Conservation (phyloP, 2,888 invertebrate genomes). For the Tridacna crocea region DNA sequence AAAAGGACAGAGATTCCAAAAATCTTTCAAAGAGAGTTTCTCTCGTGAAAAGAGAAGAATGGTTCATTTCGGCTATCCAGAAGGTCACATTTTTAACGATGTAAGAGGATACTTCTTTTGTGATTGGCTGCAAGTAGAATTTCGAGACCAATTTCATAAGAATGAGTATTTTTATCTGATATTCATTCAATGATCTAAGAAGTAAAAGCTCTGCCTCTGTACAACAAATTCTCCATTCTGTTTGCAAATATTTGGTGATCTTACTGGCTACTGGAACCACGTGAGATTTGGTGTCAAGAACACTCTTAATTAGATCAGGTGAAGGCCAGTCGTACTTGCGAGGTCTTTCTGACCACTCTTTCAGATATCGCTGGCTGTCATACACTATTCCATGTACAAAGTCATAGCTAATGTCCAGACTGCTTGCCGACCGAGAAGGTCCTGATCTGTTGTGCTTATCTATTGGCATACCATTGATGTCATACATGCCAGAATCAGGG, state of each 20-base stretch:
- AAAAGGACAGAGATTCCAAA: neutral
- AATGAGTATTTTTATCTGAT: neutral
- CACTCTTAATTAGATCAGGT: neutral
- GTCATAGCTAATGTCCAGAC: neutral
- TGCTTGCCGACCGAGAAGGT: neutral
- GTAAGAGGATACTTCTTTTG: neutral
- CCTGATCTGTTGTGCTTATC: neutral
- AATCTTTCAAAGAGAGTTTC: neutral
- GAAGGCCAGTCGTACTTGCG: neutral
- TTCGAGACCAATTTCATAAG: neutral
- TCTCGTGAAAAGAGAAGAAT: neutral
- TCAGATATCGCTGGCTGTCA: neutral
- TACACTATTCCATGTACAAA: neutral
- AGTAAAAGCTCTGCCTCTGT: conserved; percentile 3
- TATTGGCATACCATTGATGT: neutral
- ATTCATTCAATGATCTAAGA: conserved; percentile 3
- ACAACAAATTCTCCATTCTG: conserved; percentile 10
- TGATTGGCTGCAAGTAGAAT: neutral
- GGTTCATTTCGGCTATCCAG: neutral
- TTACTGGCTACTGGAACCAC: neutral
- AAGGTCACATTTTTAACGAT: neutral
- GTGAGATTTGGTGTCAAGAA: neutral
- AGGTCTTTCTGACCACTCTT: neutral
- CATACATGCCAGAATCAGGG: neutral
- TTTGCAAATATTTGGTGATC: neutral